Evolutionary conservation across 2,888 invertebrate genomes (phyloP), one percentile per base, ranked within the genome.

Genomic region (Schizaphis graminum): DNA sequence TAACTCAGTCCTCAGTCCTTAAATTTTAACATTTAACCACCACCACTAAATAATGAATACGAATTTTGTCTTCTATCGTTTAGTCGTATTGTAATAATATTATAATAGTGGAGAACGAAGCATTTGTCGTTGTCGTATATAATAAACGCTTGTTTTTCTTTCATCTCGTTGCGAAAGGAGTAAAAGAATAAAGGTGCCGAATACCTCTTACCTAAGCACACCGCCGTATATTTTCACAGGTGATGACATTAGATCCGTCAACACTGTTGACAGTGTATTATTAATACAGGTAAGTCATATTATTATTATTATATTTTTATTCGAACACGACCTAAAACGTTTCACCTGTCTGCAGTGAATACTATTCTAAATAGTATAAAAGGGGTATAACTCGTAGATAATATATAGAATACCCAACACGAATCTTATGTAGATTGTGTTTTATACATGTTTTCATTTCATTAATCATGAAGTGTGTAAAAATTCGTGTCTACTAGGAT

Each of bases 241-340:
- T 35, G 77, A 77, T 77, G 77, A 77, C 77, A 77, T 77, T 77
- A 35, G 77, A 77, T 77, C 77, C 77, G 35, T 77, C 77, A 77
- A 77, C 77, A 35, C 77, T 21, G 35, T n/a, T n/a, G 67, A n/a
- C 67, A n/a, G 67, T 77, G 8, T 35, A 77, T 77, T 77, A 77
- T 77, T 77, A 77, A 77, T 35, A 77, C 8, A 77, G 77, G 77
- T 77, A 77, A 77, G 77, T 77, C 77, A 35, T 77, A 67, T n/a
- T 67, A n/a, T n/a, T 67, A 13, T 21, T 77, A 77, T 77, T 77
- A 35, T 77, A 77, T 77, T 77, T 77, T 77, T 8, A 77, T 77
- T 77, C 35, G 35, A 35, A 77, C 35, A 77, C 77, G 35, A 21
- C 77, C 35, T 35, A 77, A 77, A 77, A 21, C 35, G 21, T 77